Evolutionary conservation across 2,113 vertebrate species (phyloP).

Genomic region (Macaca fascicularis): DNA sequence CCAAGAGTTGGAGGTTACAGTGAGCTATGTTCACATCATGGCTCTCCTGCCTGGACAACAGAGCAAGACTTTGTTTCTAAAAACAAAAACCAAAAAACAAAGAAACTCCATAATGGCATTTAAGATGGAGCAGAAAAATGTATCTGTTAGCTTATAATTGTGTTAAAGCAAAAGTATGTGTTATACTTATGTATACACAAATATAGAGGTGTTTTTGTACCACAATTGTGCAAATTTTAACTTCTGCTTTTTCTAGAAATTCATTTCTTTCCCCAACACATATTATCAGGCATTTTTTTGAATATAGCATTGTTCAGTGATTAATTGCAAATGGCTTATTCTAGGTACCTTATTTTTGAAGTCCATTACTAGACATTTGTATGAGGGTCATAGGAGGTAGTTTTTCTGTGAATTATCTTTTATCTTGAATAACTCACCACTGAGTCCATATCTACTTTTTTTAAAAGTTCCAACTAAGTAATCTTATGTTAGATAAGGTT

Average conservation of each 20-base stretch:
- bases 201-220: neutral
- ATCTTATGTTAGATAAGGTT: neutral
- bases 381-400: neutral
- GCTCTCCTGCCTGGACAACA: no score
- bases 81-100: no score
- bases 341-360: neutral
- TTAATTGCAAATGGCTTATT: neutral
- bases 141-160: neutral
- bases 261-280: neutral
- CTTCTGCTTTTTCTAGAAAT: neutral
- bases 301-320: neutral
- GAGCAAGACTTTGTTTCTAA: no score
- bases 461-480: neutral
- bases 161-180: neutral
- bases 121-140: neutral
- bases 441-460: neutral
- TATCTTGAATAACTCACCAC: neutral
- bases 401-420: neutral
- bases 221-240: neutral
- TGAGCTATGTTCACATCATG: no score
- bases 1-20: no score
- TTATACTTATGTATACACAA: neutral
- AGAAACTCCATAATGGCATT: neutral
- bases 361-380: neutral
- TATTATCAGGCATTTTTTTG: neutral